Evolutionary conservation across 2,113 vertebrate genomes (phyloP).

Genomic region (Chascanopsetta lugubris): DNA sequence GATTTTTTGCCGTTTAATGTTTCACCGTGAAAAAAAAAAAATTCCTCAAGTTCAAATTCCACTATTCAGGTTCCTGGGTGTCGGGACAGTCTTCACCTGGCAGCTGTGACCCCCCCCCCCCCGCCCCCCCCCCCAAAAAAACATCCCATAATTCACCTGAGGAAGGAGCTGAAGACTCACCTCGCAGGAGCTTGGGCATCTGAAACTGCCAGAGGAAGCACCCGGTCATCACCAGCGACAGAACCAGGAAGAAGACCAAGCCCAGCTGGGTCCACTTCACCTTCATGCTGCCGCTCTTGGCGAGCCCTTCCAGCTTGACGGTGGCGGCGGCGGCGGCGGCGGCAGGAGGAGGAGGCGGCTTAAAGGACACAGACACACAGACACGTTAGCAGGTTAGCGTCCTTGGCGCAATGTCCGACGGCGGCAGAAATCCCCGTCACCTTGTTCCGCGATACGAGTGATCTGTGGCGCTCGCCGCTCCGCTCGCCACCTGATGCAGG

Average conservation of each 20-base stretch:
- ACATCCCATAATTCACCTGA: background rate
- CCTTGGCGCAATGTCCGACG: too few species aligned
- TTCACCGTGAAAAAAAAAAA: too few species aligned
- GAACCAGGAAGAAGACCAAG: slow-evolving; percentile 83
- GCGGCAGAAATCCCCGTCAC: slow-evolving; percentile 2
- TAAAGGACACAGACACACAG: slow-evolving; percentile 16
- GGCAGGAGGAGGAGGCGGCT: slow-evolving; percentile 56
- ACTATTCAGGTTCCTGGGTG: too few species aligned
- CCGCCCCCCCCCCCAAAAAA: too few species aligned
- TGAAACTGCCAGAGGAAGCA: slow-evolving; percentile 86
- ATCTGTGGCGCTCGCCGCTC: slow-evolving; percentile 20
- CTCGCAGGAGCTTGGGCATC: slow-evolving; percentile 73
- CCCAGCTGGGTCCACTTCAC: slow-evolving; percentile 82
- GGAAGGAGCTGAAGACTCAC: slow-evolving; percentile 41
- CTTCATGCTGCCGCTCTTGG: slow-evolving; percentile 71
- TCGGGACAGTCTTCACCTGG: too few species aligned
- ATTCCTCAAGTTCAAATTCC: too few species aligned
- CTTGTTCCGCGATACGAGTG: slow-evolving; percentile 1
- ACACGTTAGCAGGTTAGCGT: background rate
- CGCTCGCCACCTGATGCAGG: slow-evolving; percentile 70
- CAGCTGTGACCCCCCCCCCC: too few species aligned
- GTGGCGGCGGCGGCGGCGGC: slow-evolving; percentile 42
- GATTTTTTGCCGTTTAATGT: too few species aligned
- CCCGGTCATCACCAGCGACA: slow-evolving; percentile 87
- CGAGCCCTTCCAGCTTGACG: slow-evolving; percentile 62